These are phyloP conservation scores for Merodon equestris DNA, from an alignment of 2,888 invertebrate genomes.

Conservation along the genomic window DNA sequence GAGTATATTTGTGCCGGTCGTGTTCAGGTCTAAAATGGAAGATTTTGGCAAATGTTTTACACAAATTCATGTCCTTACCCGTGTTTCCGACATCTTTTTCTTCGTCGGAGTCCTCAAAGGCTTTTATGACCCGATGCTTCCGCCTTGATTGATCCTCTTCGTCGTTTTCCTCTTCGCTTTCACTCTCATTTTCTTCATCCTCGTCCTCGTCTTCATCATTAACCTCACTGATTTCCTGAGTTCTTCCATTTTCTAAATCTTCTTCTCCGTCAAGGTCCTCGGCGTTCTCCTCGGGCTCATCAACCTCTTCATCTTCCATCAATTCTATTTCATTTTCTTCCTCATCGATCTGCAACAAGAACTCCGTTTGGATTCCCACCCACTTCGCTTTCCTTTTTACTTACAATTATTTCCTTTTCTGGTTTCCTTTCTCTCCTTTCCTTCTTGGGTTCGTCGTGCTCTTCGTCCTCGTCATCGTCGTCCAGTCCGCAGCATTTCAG, in stretches of 20 bases:
- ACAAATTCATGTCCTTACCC: constrained; percentile 19
- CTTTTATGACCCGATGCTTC: constrained; percentile 78
- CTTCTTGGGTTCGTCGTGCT: constrained; percentile 75
- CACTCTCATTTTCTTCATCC: constrained; percentile 69
- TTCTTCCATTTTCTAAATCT: constrained; percentile 71
- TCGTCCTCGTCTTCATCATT: constrained; percentile 79
- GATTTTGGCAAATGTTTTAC: background rate
- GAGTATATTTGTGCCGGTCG: constrained; percentile 51
- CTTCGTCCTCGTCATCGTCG: constrained; percentile 73
- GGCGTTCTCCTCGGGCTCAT: constrained; percentile 79
- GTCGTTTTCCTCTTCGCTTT: constrained; percentile 61
- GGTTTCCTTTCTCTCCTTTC: constrained; percentile 69
- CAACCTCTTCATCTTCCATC: constrained; percentile 75
- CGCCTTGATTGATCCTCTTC: constrained; percentile 72
- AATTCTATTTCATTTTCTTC: constrained; percentile 73
- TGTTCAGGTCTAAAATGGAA: constrained; percentile 36
- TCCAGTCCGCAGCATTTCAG: constrained; percentile 72
- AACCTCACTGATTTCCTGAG: constrained; percentile 71
- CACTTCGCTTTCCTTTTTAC: constrained; percentile 22
- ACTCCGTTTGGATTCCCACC: background rate
- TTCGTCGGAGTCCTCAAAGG: constrained; percentile 76
- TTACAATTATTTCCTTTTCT: constrained; percentile 54
- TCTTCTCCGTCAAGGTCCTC: constrained; percentile 59
- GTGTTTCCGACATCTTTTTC: constrained; percentile 70
- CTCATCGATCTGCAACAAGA: constrained; percentile 66